Evolutionary conservation across 1,140 invertebrate species (phyloP).

Genomic region (Tetraneura akinire): DNA sequence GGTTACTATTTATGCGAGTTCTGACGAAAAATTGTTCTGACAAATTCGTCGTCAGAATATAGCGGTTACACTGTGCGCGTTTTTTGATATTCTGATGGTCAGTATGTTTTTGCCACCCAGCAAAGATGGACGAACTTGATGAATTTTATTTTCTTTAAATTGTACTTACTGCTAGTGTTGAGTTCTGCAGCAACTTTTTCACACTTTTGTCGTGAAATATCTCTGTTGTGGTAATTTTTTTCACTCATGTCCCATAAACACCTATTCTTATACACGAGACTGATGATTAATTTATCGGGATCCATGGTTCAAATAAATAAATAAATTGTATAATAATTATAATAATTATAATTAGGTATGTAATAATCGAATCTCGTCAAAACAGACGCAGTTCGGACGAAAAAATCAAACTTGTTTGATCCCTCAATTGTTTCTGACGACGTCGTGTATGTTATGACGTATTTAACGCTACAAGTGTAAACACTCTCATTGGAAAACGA

Average conservation of each 20-base stretch:
- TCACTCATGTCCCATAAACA: slow-evolving; percentile 11
- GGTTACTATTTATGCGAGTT: no score
- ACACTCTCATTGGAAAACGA: slow-evolving; percentile 2
- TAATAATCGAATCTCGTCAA: background rate
- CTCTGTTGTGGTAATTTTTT: slow-evolving; percentile 5
- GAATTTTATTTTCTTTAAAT: background rate
- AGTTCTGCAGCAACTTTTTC: slow-evolving; percentile 4
- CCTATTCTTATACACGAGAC: slow-evolving; percentile 9
- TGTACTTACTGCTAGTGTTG: slow-evolving; percentile 4
- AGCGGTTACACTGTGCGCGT: no score
- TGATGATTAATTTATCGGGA: slow-evolving; percentile 3
- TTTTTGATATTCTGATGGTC: no score
- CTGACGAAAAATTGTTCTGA: no score
- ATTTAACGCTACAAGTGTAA: background rate
- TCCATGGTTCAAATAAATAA: slow-evolving; percentile 4
- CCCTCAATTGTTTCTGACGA: background rate
- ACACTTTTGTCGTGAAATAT: slow-evolving; percentile 7
- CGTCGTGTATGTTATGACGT: slow-evolving; percentile 2
- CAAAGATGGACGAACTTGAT: no score
- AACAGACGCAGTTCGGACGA: background rate
- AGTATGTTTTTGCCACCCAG: no score
- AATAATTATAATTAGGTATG: background rate
- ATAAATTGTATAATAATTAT: slow-evolving; percentile 7
- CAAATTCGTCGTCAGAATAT: no score
- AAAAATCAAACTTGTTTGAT: slow-evolving; percentile 10